Percentiles rank a stretch among this genome's conserved stretches.
phyloP scores from a whole-genome alignment of 2,888 invertebrate species.

The Cheilosia vernalis region DNA sequence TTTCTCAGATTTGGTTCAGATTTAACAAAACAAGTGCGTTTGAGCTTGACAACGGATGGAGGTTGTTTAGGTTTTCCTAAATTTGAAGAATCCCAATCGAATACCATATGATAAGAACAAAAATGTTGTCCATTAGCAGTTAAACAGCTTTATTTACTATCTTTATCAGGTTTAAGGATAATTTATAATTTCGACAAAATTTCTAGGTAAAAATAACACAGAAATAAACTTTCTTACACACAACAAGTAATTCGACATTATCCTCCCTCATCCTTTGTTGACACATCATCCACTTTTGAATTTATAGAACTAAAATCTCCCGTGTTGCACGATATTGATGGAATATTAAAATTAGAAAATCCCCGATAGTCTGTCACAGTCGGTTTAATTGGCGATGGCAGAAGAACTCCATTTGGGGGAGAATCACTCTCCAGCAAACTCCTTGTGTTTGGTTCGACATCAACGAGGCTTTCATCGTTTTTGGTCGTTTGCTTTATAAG shows the following conservation, averaged over 20 bases:
- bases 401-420: constrained; percentile 82
- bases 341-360: constrained; percentile 87
- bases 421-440: constrained; percentile 82
- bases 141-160: constrained; percentile 56
- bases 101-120: not conserved
- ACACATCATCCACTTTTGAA: constrained; percentile 46
- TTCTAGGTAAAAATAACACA: constrained; percentile 73
- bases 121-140: constrained; percentile 18
- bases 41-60: too few species aligned
- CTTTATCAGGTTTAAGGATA: constrained; percentile 46
- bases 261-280: constrained; percentile 55
- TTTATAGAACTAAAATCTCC: constrained; percentile 84
- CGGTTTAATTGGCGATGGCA: constrained; percentile 86
- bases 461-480: constrained; percentile 67
- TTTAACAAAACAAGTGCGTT: too few species aligned
- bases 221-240: constrained; percentile 51
- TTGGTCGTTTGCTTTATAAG: constrained; percentile 76
- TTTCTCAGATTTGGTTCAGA: too few species aligned
- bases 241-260: constrained; percentile 25
- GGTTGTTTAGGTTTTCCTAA: too few species aligned
- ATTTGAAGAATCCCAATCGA: too few species aligned
- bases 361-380: constrained; percentile 85
- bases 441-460: constrained; percentile 65
- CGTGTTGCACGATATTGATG: constrained; percentile 87
- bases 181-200: constrained; percentile 62